Evolutionary conservation across 2,888 invertebrate species (phyloP).

Genomic region (Dolichomitus sp.): DNA sequence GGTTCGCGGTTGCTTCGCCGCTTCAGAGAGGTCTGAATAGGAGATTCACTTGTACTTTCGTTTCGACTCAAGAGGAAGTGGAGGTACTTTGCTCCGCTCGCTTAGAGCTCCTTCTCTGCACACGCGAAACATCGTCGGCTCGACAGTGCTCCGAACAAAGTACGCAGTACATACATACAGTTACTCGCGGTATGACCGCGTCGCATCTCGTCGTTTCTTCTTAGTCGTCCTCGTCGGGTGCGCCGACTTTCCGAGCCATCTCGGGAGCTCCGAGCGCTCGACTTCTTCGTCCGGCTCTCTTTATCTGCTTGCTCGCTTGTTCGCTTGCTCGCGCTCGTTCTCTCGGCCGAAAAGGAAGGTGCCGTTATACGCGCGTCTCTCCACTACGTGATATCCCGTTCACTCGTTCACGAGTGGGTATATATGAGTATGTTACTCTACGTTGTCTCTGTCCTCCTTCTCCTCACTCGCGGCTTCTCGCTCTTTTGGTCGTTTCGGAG

Average conservation of each 20-base stretch:
- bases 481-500: constrained; percentile 7
- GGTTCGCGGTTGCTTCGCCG: constrained; percentile 28
- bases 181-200: constrained; percentile 20
- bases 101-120: constrained; percentile 41
- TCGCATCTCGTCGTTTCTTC: constrained; percentile 14
- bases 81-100: constrained; percentile 29
- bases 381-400: constrained; percentile 71
- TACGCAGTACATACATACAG: constrained; percentile 3
- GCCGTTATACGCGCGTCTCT: constrained; percentile 67
- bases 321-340: constrained; percentile 13
- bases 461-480: constrained; percentile 11
- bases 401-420: constrained; percentile 54
- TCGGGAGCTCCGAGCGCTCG: constrained; percentile 40
- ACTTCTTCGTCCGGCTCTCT: constrained; percentile 43
- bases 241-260: constrained; percentile 59
- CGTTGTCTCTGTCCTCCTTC: constrained; percentile 28
- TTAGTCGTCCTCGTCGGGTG: constrained; percentile 43
- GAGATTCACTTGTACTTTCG: constrained; percentile 72
- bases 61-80: constrained; percentile 31
- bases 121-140: constrained; percentile 43
- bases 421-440: constrained; percentile 29
- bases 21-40: constrained; percentile 50
- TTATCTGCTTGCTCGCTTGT: constrained; percentile 23
- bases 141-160: background rate
- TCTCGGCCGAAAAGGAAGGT: constrained; percentile 67